Conservation (phyloP, 2,797 vertebrate genomes). For the Discoglossus pictus region DNA sequence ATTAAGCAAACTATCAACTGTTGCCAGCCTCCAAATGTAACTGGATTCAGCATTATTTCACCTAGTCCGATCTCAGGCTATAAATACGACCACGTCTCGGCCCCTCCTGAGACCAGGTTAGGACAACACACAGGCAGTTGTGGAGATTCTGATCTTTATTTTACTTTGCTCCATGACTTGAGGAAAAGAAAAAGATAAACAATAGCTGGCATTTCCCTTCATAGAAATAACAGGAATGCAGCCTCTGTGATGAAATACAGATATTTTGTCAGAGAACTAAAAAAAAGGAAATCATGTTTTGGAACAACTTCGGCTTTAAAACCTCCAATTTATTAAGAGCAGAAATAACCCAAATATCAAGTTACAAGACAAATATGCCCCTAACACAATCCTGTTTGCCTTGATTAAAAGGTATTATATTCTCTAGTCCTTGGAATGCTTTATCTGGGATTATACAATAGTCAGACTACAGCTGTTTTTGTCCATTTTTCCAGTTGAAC, state of each 20-base stretch:
- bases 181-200: conserved; percentile 12
- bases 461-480: conserved; percentile 82
- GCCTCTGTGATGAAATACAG: conserved; percentile 32
- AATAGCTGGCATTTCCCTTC: conserved; percentile 18
- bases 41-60: too few species aligned
- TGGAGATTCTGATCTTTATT: conserved; percentile 17
- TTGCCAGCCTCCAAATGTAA: too few species aligned
- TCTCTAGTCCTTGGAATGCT: conserved; percentile 69
- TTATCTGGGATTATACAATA: conserved; percentile 68
- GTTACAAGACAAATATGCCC: conserved; percentile 33
- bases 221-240: conserved; percentile 16
- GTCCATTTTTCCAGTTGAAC: conserved; percentile 67
- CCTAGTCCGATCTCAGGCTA: too few species aligned
- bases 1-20: too few species aligned
- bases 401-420: conserved; percentile 60
- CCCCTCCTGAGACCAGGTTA: too few species aligned
- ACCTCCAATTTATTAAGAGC: background rate
- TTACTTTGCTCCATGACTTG: conserved; percentile 2
- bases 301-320: too few species aligned
- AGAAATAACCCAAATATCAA: conserved; percentile 30
- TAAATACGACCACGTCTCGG: too few species aligned
- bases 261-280: background rate
- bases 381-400: conserved; percentile 18
- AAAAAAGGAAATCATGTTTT: background rate
- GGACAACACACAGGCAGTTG: too few species aligned